phyloP scores from a whole-genome alignment of 2,888 invertebrate genomes.

The Heliconius ismenius region DNA sequence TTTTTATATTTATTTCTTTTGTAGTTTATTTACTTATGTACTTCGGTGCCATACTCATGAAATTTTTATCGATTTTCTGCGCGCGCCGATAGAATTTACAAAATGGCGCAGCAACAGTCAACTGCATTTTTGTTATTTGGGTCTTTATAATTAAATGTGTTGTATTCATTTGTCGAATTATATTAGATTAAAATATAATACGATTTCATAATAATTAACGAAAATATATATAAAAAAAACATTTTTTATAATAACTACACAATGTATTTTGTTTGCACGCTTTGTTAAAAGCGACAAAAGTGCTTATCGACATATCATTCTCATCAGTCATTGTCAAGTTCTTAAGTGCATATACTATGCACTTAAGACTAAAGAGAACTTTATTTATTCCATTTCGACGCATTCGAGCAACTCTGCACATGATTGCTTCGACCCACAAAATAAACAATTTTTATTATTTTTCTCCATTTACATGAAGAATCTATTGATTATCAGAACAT shows the following conservation, averaged over 20 bases:
- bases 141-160: background rate
- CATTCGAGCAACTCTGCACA: too few relatives aligned
- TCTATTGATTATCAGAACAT: too few relatives aligned
- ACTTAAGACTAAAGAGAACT: too few relatives aligned
- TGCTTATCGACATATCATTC: too few relatives aligned
- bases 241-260: too few relatives aligned
- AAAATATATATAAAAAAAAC: too few relatives aligned
- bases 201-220: background rate
- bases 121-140: background rate
- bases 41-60: background rate
- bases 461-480: too few relatives aligned
- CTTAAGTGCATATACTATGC: too few relatives aligned
- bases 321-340: too few relatives aligned
- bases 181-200: background rate
- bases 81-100: slow-evolving; percentile 1
- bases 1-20: background rate
- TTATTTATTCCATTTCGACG: too few relatives aligned
- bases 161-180: background rate
- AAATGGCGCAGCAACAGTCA: background rate
- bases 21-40: background rate
- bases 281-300: background rate
- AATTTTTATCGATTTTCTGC: slow-evolving; percentile 3
- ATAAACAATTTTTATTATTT: too few relatives aligned
- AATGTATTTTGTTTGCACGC: background rate
- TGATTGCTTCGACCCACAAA: too few relatives aligned